phyloP scores from a whole-genome alignment of 2,888 invertebrate genomes.

The Phasia obesa region DNA sequence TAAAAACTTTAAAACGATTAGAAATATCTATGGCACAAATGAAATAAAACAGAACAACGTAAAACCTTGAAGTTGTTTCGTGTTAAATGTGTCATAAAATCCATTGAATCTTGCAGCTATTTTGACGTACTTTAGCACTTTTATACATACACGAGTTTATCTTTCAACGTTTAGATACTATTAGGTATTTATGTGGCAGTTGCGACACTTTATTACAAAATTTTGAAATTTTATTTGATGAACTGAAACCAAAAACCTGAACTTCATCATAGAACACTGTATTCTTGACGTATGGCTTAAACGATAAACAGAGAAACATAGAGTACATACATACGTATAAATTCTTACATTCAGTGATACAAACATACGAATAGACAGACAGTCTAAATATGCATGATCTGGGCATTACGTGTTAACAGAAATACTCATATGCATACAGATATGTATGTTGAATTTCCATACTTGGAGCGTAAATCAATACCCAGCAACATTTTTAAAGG shows the following conservation, averaged over 20 bases:
- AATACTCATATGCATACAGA: neutral
- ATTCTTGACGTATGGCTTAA: conserved; percentile 1
- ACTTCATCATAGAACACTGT: conserved; percentile 60
- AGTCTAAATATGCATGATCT: conserved; percentile 27
- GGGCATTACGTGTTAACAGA: conserved; percentile 49
- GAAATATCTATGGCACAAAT: conserved; percentile 4
- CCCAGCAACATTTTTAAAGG: neutral
- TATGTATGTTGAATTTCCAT: neutral
- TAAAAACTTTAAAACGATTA: conserved; percentile 20
- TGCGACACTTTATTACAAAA: conserved; percentile 46
- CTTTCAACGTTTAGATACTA: neutral
- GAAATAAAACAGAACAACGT: conserved; percentile 17
- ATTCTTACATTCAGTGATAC: conserved; percentile 6
- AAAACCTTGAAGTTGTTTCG: conserved; percentile 53
- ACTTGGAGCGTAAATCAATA: neutral
- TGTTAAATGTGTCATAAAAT: conserved; percentile 61
- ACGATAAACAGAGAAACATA: neutral
- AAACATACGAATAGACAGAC: neutral
- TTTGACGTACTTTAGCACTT: conserved; percentile 8
- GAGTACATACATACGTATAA: neutral
- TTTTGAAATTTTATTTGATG: conserved; percentile 56
- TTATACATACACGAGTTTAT: neutral
- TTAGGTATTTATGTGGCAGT: conserved; percentile 28
- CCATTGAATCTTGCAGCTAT: conserved; percentile 40
- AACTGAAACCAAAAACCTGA: conserved; percentile 46